A percentile compares a stretch with the other conserved stretches of the same genome.
These are phyloP conservation scores for Panthera uncia DNA, from an alignment of 2,113 vertebrate species.

Conservation along the genomic window DNA sequence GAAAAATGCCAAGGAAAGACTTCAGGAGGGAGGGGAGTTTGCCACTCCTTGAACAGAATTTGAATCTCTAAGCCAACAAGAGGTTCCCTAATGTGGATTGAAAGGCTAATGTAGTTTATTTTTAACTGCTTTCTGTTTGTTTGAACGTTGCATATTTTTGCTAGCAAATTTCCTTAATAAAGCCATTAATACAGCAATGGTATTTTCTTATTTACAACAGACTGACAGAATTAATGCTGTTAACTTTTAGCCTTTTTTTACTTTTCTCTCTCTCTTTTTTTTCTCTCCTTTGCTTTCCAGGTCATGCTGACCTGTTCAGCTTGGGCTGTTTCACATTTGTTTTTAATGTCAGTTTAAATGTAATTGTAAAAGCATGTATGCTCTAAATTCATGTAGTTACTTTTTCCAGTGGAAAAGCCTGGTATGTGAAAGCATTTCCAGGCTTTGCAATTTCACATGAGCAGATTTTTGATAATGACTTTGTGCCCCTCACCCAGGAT, in stretches of 20 bases:
- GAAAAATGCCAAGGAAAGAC: conserved; percentile 18
- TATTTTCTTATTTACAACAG: conserved; percentile 76
- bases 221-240: conserved; percentile 79
- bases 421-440: conserved; percentile 65
- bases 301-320: conserved; percentile 86
- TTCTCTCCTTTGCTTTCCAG: conserved; percentile 72
- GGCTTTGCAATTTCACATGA: conserved; percentile 61
- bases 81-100: conserved; percentile 3
- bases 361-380: conserved; percentile 82
- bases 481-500: conserved; percentile 49
- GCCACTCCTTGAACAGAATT: conserved; percentile 21
- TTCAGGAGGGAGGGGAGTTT: not conserved
- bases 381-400: conserved; percentile 78
- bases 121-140: conserved; percentile 67
- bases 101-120: conserved; percentile 52
- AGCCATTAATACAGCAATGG: conserved; percentile 61
- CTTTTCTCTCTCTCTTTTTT: not conserved
- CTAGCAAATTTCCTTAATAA: conserved; percentile 70
- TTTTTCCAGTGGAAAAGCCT: conserved; percentile 75
- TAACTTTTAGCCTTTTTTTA: conserved; percentile 41
- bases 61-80: conserved; percentile 37
- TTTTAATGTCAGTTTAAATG: conserved; percentile 84
- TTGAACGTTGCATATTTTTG: conserved; percentile 67
- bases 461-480: conserved; percentile 48
- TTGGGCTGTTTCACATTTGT: conserved; percentile 84